phyloP scores from a whole-genome alignment of 2,113 vertebrate genomes.

The zebrafish (Danio rerio) region GRCz12tu NC_133180.1:41886001-41886500 shows the following conservation, averaged over 20 bases:
- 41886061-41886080: background rate
- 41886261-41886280: background rate
- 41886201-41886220: constrained; percentile 34
- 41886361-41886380: constrained; percentile 1
- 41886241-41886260: constrained; percentile 44
- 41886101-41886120: constrained; percentile 36
- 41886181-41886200: constrained; percentile 54
- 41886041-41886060: constrained; percentile 26
- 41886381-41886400: constrained; percentile 17
- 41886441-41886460: constrained; percentile 49
- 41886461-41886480: constrained; percentile 29
- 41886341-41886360: background rate
- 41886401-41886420: constrained; percentile 45
- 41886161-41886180: constrained; percentile 26
- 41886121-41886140: constrained; percentile 44
- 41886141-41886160: constrained; percentile 39
- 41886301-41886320: background rate
- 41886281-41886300: constrained; percentile 19
- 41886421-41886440: constrained; percentile 58
- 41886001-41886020: background rate
- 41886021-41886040: background rate
- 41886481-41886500: constrained; percentile 10
- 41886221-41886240: constrained; percentile 43
- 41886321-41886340: background rate
- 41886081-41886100: constrained; percentile 26